These are phyloP conservation scores for Dissostichus mawsoni DNA, from an alignment of 2,113 vertebrate species.

Conservation along the genomic window DNA sequence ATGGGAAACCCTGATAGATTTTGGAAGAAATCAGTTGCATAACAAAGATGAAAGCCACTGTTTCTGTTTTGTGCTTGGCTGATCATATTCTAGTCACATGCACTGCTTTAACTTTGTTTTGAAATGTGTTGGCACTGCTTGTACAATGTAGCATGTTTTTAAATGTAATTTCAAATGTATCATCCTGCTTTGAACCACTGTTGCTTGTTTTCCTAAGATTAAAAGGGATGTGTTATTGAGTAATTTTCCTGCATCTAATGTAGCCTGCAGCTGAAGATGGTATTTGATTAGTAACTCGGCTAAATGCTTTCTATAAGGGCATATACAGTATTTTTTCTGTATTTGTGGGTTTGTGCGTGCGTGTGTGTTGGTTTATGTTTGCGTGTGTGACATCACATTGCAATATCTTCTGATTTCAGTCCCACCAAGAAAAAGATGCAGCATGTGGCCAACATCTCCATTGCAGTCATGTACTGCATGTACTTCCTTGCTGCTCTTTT, in stretches of 20 bases:
- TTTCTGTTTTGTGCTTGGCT: constrained; percentile 68
- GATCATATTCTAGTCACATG: constrained; percentile 60
- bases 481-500: constrained; percentile 99
- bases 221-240: constrained; percentile 10
- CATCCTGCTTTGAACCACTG: constrained; percentile 57
- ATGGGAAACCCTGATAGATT: constrained; percentile 43
- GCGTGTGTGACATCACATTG: constrained; percentile 51
- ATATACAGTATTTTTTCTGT: constrained; percentile 8
- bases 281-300: constrained; percentile 14
- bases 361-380: constrained; percentile 8
- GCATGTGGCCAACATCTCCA: constrained; percentile 97
- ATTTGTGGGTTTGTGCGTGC: constrained; percentile 7
- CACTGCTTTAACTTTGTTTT: constrained; percentile 69
- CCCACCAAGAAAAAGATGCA: constrained; percentile 97
- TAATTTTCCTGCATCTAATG: constrained; percentile 5
- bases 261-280: constrained; percentile 13
- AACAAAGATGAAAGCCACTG: constrained; percentile 32
- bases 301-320: constrained; percentile 17
- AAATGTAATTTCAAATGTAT: constrained; percentile 22
- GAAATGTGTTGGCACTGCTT: constrained; percentile 54
- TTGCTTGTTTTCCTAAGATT: constrained; percentile 29
- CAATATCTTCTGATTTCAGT: constrained; percentile 84
- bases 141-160: constrained; percentile 61
- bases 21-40: constrained; percentile 37
- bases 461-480: constrained; percentile 97